These are phyloP conservation scores for Candoia aspera DNA, from an alignment of 2,113 vertebrate genomes.

Conservation along the genomic window DNA sequence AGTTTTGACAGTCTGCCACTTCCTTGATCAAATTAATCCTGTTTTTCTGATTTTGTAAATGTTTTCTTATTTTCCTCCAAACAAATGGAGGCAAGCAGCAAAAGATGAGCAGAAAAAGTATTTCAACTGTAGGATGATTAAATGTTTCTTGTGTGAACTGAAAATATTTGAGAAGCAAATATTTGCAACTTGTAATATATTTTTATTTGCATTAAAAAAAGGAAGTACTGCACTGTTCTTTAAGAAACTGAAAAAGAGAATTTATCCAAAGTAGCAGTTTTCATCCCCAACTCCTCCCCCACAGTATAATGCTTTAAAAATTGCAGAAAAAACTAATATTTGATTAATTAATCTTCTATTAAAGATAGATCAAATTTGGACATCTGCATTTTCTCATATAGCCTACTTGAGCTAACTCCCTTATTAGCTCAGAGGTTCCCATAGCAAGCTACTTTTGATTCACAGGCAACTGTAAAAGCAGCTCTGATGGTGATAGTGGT, in stretches of 20 bases:
- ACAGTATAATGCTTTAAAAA: not conserved
- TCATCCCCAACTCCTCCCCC: not conserved
- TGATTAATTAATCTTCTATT: not conserved
- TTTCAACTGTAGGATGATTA: not conserved
- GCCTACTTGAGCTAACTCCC: not conserved
- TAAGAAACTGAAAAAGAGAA: not conserved
- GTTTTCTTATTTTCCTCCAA: conserved; percentile 2
- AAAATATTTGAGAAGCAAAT: not conserved
- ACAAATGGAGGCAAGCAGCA: conserved; percentile 15
- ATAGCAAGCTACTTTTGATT: not conserved
- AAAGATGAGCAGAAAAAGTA: not conserved
- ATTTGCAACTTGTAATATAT: not conserved
- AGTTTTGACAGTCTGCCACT: conserved; percentile 21
- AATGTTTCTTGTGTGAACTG: conserved; percentile 18
- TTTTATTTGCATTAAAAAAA: conserved; percentile 1
- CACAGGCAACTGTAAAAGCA: not conserved
- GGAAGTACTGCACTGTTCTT: not conserved
- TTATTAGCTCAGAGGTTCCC: not conserved
- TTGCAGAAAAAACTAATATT: not conserved
- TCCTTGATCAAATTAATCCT: conserved; percentile 7
- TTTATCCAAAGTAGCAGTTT: conserved; percentile 5
- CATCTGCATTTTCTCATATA: not conserved
- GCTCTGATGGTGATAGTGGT: not conserved
- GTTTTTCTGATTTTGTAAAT: not conserved
- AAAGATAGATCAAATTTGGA: too few species aligned